phyloP scores from a whole-genome alignment of 2,797 vertebrate genomes.

The Sebastes nivosus region DNA sequence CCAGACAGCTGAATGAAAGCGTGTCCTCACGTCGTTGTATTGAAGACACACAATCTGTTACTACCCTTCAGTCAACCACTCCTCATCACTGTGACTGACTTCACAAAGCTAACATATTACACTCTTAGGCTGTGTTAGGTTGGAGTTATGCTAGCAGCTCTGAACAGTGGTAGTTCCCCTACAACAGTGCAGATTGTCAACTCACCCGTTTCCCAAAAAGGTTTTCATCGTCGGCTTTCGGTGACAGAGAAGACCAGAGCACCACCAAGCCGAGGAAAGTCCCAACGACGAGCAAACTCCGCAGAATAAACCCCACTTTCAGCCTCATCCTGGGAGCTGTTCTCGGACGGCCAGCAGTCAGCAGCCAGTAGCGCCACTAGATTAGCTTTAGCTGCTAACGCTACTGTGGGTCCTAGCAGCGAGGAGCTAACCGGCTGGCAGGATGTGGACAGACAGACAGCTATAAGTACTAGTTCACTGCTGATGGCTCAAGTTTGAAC shows the following conservation, averaged over 20 bases:
- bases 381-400: too few relatives aligned
- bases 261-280: slow-evolving; percentile 89
- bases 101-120: not conserved
- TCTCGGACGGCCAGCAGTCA: too few relatives aligned
- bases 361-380: too few relatives aligned
- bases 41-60: not conserved
- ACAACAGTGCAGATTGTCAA: not conserved
- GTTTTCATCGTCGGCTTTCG: slow-evolving; percentile 80
- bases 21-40: not conserved
- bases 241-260: slow-evolving; percentile 91
- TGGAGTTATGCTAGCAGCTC: not conserved
- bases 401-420: not conserved
- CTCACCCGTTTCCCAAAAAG: slow-evolving; percentile 77
- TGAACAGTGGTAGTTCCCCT: not conserved
- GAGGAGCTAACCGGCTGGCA: not conserved
- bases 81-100: fast-evolving
- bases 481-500: not conserved
- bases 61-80: not conserved
- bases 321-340: slow-evolving; percentile 84
- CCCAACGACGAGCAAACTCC: slow-evolving; percentile 87
- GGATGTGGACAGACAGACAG: not conserved
- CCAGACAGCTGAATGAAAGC: slow-evolving; percentile 1
- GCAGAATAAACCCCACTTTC: slow-evolving; percentile 90
- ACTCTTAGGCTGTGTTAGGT: too few relatives aligned
- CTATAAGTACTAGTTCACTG: not conserved